Base-by-base conservation (phyloP, 2,888 invertebrate species). In the Andrena hattorfiana region DNA sequence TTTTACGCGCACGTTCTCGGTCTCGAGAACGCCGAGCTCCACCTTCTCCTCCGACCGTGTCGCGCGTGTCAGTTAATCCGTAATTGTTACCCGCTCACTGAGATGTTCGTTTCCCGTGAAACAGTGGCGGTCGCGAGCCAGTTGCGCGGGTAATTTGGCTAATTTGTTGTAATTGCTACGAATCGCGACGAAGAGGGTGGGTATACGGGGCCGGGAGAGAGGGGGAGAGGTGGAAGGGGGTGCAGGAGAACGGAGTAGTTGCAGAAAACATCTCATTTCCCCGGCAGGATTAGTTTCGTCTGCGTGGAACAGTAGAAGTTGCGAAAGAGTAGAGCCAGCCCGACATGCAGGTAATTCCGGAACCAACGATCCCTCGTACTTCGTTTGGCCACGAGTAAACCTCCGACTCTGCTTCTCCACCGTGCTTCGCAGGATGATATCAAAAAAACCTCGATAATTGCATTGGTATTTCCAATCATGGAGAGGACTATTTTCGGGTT, bases 81-180 rank as follows among this genome's bases (percentile, higher is more conserved):
- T 72, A 78, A 82, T 72, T 69, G 79, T 74, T 81, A 72, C 66
- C 56, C 66, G 56, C 67, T 32, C 54, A 23, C 72, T 42, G 71
- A 78, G 68, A 73, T 76, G 67, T 79, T 81, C 69, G 77, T 81
- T 85, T 71, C 69, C 77, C 69, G 78, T 66, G 81, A 64, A 84
- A 83, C 78, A 77, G 68, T 32, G 80, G 71, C 74, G 54, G 42
- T 68, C 60, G 74, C 51, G 49, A 60, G 69, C 54, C 75, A 66
- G 76, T 76, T 82, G 77, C 66, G 68, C 85, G 83, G 81, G 70
- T 77, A 86, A 87, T 87, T 87, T 81, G 83, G 85, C 83, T 87
- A 86, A 88, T 86, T 88, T 80, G 79, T 82, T 77, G 83, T 83
- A 88, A 87, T 87, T 87, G 83, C 86, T 76, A 32, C 67, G 83